These are phyloP conservation scores for Allolobophora icterica DNA, from an alignment of 2,888 invertebrate genomes.

Conservation along the genomic window DNA sequence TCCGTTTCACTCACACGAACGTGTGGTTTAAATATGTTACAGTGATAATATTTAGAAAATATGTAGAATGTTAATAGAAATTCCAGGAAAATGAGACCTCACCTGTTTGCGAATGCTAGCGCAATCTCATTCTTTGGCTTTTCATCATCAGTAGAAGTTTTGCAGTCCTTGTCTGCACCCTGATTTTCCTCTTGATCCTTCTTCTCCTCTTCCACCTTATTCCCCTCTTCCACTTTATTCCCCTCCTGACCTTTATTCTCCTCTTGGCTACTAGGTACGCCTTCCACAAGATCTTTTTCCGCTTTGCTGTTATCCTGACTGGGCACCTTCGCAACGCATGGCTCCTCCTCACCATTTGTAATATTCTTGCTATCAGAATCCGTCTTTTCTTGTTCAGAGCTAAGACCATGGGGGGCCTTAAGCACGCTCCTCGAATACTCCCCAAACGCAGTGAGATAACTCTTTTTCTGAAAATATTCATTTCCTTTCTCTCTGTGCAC, in stretches of 20 bases:
- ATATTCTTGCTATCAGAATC: neutral
- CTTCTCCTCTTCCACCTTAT: neutral
- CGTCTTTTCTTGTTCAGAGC: neutral
- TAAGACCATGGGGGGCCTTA: conserved; percentile 39
- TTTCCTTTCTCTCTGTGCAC: conserved; percentile 47
- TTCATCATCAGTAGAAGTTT: neutral
- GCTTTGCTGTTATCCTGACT: neutral
- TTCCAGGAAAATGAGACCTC: neutral
- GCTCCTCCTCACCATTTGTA: neutral
- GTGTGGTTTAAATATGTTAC: neutral
- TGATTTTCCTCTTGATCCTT: neutral
- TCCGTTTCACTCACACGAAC: neutral
- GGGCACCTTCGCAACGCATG: neutral
- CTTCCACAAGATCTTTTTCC: neutral
- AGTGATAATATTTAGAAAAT: no score
- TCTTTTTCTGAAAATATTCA: conserved; percentile 47
- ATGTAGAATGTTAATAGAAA: neutral
- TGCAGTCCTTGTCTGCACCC: neutral
- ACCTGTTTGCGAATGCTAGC: conserved; percentile 48
- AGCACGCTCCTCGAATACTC: conserved; percentile 44
- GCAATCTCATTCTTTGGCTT: conserved; percentile 40
- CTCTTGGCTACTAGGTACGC: neutral
- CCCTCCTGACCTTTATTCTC: neutral
- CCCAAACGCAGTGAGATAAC: conserved; percentile 45
- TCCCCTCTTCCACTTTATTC: neutral